Evolutionary conservation across 1,140 invertebrate genomes (phyloP), one percentile per base, ranked within the genome.

Genomic region (Drosophila biarmipes): DNA sequence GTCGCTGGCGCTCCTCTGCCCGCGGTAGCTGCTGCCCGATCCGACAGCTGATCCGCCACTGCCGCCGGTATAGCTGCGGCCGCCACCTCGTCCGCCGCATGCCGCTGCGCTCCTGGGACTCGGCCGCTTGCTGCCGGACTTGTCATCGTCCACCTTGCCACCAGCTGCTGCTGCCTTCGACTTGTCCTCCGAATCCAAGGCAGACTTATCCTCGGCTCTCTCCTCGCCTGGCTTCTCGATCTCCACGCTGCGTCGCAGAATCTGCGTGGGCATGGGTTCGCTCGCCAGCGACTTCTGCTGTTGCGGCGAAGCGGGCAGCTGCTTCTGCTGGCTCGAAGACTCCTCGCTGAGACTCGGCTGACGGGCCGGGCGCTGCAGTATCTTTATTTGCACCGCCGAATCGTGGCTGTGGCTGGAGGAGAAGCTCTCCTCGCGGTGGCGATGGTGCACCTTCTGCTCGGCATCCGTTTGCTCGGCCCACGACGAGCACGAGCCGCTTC

Each of bases 391-490:
- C 15, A 91, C 80, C 6, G 82, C 63, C 21, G 90, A 91, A 21
- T 91, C 91, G n/a, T 91, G 90, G 43, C 91, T 91, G 45, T 92
- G 91, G 35, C 63, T 76, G 0, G 89, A 91, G 6, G 90, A 91
- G 49, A 92, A 90, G 45, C 90, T 91, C 37, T 92, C 91, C 19
- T 91, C 90, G 17, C 89, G 73, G 43, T 80, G 73, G 7, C 84
- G 67, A 49, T 86, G 82, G 29, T 89, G 85, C 4, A 56, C 67
- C 54, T 92, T 91, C 35, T 90, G 63, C 45, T 92, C 91, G 3
- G 86, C 79, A 66, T 91, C 91, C 6, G 90, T 91, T 63, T 92
- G 91, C 53, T 92, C 91, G 0, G 89, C 90, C 91, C 91, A 92
- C 11, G 91, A 92, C 2, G 78, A 85, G 0, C 63, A 73, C 2